Conservation (phyloP, 2,888 invertebrate species). For the Sussaba pulchella region DNA sequence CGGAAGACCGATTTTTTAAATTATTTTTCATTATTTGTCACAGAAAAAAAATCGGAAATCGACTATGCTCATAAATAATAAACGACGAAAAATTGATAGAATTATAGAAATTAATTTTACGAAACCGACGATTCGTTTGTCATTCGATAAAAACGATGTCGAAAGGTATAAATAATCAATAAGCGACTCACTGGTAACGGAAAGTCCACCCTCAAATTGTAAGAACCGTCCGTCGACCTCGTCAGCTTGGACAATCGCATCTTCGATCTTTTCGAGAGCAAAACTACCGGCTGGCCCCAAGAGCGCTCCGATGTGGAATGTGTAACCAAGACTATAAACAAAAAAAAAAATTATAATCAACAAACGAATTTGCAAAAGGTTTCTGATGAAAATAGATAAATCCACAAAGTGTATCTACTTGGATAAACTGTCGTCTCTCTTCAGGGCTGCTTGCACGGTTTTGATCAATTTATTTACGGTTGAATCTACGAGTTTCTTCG, state of each 20-base stretch:
- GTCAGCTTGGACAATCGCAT: conserved; percentile 97
- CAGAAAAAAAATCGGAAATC: no score
- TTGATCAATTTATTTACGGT: conserved; percentile 89
- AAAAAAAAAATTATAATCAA: conserved; percentile 23
- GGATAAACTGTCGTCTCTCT: conserved; percentile 92
- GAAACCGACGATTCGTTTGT: no score
- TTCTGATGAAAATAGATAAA: no score
- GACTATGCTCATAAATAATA: no score
- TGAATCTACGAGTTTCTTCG: conserved; percentile 87
- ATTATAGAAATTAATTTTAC: no score
- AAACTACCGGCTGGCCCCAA: conserved; percentile 89
- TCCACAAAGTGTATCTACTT: conserved; percentile 86
- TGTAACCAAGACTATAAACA: conserved; percentile 90
- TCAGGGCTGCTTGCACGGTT: conserved; percentile 90
- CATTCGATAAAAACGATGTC: background rate
- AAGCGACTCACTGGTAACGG: conserved; percentile 87
- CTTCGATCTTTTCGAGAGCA: conserved; percentile 92
- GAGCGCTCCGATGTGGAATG: conserved; percentile 92
- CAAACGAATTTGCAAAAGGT: conserved; percentile 28
- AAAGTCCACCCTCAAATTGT: conserved; percentile 96
- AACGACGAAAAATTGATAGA: no score
- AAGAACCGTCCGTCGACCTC: conserved; percentile 95
- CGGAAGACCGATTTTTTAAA: no score
- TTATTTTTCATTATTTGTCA: no score
- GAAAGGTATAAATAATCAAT: conserved; percentile 3